Conservation (phyloP, 2,797 vertebrate genomes). For the Protosalanx chinensis region DNA sequence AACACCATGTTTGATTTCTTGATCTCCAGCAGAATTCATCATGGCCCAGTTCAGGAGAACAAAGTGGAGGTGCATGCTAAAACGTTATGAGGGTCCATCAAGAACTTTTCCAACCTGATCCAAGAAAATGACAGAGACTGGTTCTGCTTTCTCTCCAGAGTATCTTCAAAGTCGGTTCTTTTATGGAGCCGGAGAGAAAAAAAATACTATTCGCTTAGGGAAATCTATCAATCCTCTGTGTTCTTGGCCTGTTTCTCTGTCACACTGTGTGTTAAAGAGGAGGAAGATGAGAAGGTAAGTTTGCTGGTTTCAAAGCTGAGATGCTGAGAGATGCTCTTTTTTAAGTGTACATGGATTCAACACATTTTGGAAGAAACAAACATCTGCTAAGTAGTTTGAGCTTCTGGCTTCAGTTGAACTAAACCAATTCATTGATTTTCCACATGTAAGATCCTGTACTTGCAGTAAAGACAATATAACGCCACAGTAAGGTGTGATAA, state of each 20-base stretch:
- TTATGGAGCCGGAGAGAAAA: conserved; percentile 28
- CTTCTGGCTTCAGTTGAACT: conserved; percentile 30
- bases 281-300: conserved; percentile 7
- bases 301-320: conserved; percentile 22
- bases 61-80: conserved; percentile 40
- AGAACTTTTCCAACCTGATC: conserved; percentile 45
- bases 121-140: conserved; percentile 32
- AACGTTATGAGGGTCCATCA: conserved; percentile 40
- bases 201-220: conserved; percentile 19
- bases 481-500: not conserved
- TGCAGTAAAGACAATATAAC: not conserved
- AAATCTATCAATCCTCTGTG: conserved; percentile 31
- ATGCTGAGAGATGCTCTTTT: conserved; percentile 17
- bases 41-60: conserved; percentile 24
- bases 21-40: conserved; percentile 38
- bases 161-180: conserved; percentile 38
- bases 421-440: conserved; percentile 36
- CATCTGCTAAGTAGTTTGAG: conserved; percentile 54
- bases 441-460: conserved; percentile 3
- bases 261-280: conserved; percentile 24
- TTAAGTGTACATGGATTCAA: conserved; percentile 35
- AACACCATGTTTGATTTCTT: conserved; percentile 35
- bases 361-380: conserved; percentile 39
- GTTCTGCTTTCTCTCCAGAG: conserved; percentile 40
- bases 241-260: conserved; percentile 20